Evolutionary conservation across 2,888 invertebrate species (phyloP).

Genomic region (Seira ritae): DNA sequence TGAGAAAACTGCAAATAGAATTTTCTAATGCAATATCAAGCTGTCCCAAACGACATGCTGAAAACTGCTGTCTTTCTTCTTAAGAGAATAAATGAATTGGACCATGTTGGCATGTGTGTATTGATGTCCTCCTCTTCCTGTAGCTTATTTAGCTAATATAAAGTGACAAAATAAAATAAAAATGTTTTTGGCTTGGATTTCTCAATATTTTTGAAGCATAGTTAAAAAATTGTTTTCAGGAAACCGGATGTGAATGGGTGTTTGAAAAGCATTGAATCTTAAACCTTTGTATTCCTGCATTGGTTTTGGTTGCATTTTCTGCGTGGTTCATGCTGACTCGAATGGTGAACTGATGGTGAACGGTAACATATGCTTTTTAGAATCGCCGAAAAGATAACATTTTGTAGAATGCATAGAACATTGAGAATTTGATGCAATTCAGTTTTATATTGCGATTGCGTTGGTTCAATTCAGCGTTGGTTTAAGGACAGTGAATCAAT

Average conservation of each 20-base stretch:
- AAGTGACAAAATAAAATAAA: background rate
- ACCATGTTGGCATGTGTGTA: background rate
- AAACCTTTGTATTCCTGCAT: no score
- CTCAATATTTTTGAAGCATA: background rate
- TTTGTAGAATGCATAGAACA: no score
- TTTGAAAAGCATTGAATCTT: background rate
- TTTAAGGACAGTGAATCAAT: no score
- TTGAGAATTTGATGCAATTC: no score
- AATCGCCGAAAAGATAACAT: no score
- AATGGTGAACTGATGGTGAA: no score
- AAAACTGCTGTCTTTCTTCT: background rate
- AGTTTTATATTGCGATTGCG: no score
- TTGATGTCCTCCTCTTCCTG: background rate
- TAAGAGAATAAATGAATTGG: background rate
- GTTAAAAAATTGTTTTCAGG: background rate
- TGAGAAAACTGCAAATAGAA: background rate
- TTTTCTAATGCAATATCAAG: background rate
- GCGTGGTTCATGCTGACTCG: no score
- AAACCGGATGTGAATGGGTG: conserved; percentile 4
- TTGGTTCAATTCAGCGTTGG: no score
- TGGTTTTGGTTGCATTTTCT: no score
- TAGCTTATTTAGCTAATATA: background rate
- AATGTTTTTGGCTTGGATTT: background rate
- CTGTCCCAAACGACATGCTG: background rate
- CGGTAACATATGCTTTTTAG: no score